A percentile compares a stretch with the other conserved stretches of the same genome.
phyloP scores from a whole-genome alignment of 2,888 invertebrate species.

The Eugnorisma glareosa region DNA sequence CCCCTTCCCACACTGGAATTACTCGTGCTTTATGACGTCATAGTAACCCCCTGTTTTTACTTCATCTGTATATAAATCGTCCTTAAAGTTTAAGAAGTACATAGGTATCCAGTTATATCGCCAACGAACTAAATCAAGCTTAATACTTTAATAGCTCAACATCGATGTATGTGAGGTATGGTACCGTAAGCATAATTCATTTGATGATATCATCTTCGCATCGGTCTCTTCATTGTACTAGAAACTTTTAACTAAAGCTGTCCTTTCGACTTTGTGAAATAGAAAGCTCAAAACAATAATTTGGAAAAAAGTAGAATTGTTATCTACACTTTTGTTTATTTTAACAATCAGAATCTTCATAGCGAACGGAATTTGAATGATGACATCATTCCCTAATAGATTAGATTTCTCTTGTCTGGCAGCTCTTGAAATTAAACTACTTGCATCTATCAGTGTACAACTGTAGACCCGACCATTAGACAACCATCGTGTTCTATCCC shows the following conservation, averaged over 20 bases:
- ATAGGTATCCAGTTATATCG: constrained; percentile 1
- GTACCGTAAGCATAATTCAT: constrained; percentile 45
- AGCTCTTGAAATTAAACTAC: constrained; percentile 41
- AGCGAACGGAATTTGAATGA: constrained; percentile 62
- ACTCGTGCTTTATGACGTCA: no score
- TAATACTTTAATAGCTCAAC: constrained; percentile 39
- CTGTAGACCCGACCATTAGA: constrained; percentile 4
- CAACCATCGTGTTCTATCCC: constrained; percentile 15
- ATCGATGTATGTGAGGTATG: constrained; percentile 40
- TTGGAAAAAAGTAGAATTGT: constrained; percentile 7
- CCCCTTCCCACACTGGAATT: no score
- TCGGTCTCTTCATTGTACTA: constrained; percentile 12
- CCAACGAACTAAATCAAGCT: constrained; percentile 29
- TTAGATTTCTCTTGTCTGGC: constrained; percentile 36
- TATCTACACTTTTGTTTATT: constrained; percentile 30
- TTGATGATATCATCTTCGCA: constrained; percentile 47
- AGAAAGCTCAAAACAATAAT: constrained; percentile 41
- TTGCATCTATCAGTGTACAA: constrained; percentile 9
- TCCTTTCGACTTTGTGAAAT: not conserved
- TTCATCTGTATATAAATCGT: not conserved
- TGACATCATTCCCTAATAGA: constrained; percentile 68
- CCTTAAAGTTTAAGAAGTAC: not conserved
- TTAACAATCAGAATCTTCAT: constrained; percentile 32
- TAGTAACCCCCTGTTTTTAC: not conserved
- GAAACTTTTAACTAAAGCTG: constrained; percentile 22